Percentiles rank a stretch among this genome's conserved stretches.
Evolutionary conservation across 2,888 invertebrate genomes (phyloP).

Genomic region (Erynnis tages): DNA sequence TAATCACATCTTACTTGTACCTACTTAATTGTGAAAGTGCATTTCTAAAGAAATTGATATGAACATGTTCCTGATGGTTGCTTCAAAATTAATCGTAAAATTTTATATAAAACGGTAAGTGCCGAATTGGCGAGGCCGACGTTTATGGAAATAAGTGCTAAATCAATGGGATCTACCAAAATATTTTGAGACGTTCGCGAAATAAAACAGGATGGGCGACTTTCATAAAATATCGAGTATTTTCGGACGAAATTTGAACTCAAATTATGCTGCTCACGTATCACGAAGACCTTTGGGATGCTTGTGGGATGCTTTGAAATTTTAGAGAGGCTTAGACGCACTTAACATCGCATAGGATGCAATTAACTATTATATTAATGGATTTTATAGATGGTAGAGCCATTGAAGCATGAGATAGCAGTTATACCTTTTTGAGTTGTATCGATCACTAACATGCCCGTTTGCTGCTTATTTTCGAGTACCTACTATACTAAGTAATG

Average conservation of each 20-base stretch:
- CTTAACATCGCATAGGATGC: background rate
- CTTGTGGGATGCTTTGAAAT: background rate
- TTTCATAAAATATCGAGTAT: constrained; percentile 11
- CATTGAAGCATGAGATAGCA: no score
- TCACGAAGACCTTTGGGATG: background rate
- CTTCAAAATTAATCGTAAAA: no score
- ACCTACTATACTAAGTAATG: no score
- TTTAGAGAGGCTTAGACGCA: background rate
- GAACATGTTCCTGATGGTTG: no score
- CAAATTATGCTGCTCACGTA: constrained; percentile 12
- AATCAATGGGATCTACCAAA: constrained; percentile 15
- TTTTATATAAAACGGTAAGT: background rate
- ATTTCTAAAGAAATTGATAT: no score
- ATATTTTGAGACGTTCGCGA: constrained; percentile 1
- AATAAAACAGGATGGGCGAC: background rate
- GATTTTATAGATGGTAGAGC: no score
- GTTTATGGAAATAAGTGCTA: constrained; percentile 8
- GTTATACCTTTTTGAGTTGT: no score
- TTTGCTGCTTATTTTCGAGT: no score
- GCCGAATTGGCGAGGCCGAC: background rate
- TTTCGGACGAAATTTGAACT: background rate
- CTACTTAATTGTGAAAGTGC: no score
- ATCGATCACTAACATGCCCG: no score
- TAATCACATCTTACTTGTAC: no score
- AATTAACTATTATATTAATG: no score